Percentiles rank a stretch among this genome's conserved stretches.
Evolutionary conservation across 1,140 invertebrate species (phyloP).

Genomic region (Apis florea): DNA sequence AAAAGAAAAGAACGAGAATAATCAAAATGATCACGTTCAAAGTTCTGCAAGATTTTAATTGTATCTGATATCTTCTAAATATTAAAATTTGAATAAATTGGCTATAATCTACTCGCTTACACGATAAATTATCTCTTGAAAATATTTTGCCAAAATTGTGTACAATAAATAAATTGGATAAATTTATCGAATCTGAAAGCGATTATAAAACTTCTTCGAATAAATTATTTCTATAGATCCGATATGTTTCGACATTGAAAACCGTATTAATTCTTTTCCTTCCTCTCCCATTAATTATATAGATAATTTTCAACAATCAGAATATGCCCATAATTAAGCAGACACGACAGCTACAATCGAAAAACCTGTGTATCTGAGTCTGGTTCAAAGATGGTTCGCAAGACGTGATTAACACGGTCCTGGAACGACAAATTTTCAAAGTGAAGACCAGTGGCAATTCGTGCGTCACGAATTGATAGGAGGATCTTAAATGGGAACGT

Average conservation of each 20-base stretch:
- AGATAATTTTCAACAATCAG: not conserved
- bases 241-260: not conserved
- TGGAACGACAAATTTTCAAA: not conserved
- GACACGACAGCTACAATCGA: not conserved
- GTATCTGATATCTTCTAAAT: too few species aligned
- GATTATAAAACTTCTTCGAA: not conserved
- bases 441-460: conserved; percentile 18
- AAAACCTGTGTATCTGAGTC: not conserved
- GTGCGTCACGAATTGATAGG: not conserved
- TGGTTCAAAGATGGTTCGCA: not conserved
- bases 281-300: not conserved
- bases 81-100: too few species aligned
- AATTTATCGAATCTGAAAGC: not conserved
- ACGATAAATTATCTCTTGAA: too few species aligned
- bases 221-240: not conserved
- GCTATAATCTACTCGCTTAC: too few species aligned
- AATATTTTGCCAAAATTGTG: too few species aligned
- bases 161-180: not conserved
- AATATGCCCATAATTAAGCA: not conserved
- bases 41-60: too few species aligned
- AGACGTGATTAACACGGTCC: not conserved
- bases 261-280: not conserved
- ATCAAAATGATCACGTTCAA: too few species aligned
- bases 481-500: not conserved
- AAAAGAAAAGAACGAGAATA: too few species aligned